Conservation (phyloP, 2,113 vertebrate genomes). For the Tetrax tetrax region DNA sequence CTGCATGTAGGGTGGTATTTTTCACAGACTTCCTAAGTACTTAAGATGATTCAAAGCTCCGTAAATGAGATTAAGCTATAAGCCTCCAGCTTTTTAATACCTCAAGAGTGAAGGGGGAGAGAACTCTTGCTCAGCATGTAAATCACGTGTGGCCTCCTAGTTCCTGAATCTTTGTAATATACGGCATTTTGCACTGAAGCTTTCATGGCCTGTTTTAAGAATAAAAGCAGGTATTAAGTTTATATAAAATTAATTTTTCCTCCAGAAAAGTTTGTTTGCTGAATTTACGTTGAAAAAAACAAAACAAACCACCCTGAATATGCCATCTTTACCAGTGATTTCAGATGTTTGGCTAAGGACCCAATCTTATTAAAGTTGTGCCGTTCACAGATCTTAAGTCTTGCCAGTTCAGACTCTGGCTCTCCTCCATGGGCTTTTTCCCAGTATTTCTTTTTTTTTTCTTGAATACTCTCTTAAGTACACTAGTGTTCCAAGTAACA, state of each 20-base stretch:
- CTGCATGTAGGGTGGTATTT: conserved; percentile 36
- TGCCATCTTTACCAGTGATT: background rate
- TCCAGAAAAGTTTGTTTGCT: background rate
- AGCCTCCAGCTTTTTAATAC: conserved; percentile 48
- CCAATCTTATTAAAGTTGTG: conserved; percentile 10
- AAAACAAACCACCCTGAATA: background rate
- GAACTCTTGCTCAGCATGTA: conserved; percentile 39
- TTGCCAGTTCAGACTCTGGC: conserved; percentile 52
- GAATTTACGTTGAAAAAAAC: background rate
- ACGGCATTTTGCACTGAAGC: background rate
- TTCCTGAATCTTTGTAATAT: conserved; percentile 13
- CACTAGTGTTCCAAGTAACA: background rate
- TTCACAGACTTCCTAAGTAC: conserved; percentile 47
- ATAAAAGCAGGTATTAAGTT: background rate
- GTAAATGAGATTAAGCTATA: conserved; percentile 66
- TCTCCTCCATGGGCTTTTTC: conserved; percentile 28
- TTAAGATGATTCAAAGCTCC: conserved; percentile 66
- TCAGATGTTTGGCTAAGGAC: background rate
- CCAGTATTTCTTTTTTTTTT: background rate
- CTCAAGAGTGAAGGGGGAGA: background rate
- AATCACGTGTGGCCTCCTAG: background rate
- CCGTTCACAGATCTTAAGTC: conserved; percentile 14
- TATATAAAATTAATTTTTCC: background rate
- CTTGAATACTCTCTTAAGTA: background rate
- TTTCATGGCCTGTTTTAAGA: background rate